phyloP scores from a whole-genome alignment of 1,140 invertebrate species.

The Gonatopus flavifemur region DNA sequence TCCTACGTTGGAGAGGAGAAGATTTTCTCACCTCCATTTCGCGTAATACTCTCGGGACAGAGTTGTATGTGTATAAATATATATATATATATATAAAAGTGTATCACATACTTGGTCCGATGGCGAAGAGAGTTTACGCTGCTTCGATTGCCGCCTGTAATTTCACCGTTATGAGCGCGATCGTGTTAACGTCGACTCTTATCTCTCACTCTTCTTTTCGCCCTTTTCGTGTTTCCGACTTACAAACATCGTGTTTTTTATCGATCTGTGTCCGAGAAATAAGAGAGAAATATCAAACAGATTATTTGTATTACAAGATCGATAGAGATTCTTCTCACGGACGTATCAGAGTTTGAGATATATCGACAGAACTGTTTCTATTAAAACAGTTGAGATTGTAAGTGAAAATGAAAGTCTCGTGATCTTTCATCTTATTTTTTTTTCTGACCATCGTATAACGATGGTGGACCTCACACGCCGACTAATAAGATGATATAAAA shows the following conservation, averaged over 20 bases:
- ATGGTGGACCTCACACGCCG: no score
- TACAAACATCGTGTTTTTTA: background rate
- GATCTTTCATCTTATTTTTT: no score
- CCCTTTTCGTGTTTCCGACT: slow-evolving; percentile 12
- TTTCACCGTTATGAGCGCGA: slow-evolving; percentile 30
- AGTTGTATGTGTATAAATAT: slow-evolving; percentile 10
- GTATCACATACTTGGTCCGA: no score
- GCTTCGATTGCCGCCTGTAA: slow-evolving; percentile 33
- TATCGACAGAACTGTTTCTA: no score
- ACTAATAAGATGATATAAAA: no score
- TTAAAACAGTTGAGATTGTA: no score
- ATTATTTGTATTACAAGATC: no score
- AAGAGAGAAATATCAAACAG: no score
- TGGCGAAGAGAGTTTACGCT: slow-evolving; percentile 26
- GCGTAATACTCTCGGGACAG: slow-evolving; percentile 46
- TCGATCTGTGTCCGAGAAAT: slow-evolving; percentile 14
- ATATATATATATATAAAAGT: slow-evolving; percentile 16
- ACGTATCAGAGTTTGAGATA: no score
- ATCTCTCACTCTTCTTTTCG: slow-evolving; percentile 2
- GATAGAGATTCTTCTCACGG: no score
- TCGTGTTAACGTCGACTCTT: slow-evolving; percentile 25
- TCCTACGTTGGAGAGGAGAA: slow-evolving; percentile 25
- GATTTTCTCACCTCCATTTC: slow-evolving; percentile 34
- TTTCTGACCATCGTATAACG: no score
- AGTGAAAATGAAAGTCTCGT: no score